These are phyloP conservation scores for Pollenia amentaria DNA, from an alignment of 2,888 invertebrate species.

Conservation along the genomic window DNA sequence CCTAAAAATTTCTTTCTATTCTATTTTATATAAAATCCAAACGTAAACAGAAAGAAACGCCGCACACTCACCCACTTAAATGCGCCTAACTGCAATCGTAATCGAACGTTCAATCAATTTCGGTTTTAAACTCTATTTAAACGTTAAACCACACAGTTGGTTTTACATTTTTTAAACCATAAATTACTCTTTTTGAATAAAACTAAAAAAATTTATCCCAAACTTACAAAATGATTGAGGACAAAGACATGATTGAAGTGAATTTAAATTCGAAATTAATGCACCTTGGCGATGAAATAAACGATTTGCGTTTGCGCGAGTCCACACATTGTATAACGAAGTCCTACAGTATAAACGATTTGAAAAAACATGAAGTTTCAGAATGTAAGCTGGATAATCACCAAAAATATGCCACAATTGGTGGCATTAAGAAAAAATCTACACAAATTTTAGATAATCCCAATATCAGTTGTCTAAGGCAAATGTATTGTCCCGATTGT, in stretches of 20 bases:
- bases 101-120: slow-evolving; percentile 33
- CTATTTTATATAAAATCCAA: slow-evolving; percentile 22
- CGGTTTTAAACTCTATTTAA: slow-evolving; percentile 22
- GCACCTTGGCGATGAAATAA: slow-evolving; percentile 37
- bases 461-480: slow-evolving; percentile 78
- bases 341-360: slow-evolving; percentile 54
- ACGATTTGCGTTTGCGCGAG: slow-evolving; percentile 68
- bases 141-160: slow-evolving; percentile 34
- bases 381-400: slow-evolving; percentile 59
- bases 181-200: background rate
- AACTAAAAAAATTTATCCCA: background rate
- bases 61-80: background rate
- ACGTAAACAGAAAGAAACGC: slow-evolving; percentile 1
- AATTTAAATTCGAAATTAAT: slow-evolving; percentile 75
- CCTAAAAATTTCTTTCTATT: slow-evolving; percentile 18
- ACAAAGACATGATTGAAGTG: slow-evolving; percentile 79
- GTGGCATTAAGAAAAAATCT: slow-evolving; percentile 22
- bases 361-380: slow-evolving; percentile 36
- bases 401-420: slow-evolving; percentile 62
- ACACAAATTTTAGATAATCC: slow-evolving; percentile 46
- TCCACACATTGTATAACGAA: slow-evolving; percentile 73
- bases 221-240: slow-evolving; percentile 62
- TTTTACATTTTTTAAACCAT: slow-evolving; percentile 2
- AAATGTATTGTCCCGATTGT: slow-evolving; percentile 81
- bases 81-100: slow-evolving; percentile 12